Evolutionary conservation across 1,140 invertebrate genomes (phyloP), one percentile per base, ranked within the genome.

Genomic region (Euglossa dilemma): DNA sequence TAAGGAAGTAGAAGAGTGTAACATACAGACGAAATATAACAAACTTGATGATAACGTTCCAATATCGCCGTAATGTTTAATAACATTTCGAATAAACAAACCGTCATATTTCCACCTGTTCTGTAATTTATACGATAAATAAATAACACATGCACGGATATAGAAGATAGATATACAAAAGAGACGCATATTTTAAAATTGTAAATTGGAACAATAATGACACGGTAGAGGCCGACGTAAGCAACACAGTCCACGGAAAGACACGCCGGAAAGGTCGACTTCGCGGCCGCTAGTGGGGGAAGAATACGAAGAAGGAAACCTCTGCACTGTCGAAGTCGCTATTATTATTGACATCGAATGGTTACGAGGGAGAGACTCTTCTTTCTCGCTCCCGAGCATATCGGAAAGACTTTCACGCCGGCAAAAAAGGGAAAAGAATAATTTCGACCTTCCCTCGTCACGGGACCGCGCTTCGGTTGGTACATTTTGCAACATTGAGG

Each of bases 261-360:
- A 52, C 71, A 63, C 57, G 80, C 20, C 25, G 25, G n/a, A 74
- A 82, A 66, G 80, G 72, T 69, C 80, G 47, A 77, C 63, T 82
- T 54, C 25, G 23, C 6, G 9, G 25, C 0, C 16, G n/a, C 16
- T 54, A 57, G 78, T 63, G 78, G 70, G 78, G 78, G 69, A 80
- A 80, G 57, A 80, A 52, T 50, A 63, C 71, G 47, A 81, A 67
- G 80, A 75, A 76, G 80, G 63, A 76, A 74, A 82, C 61, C 52
- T 82, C 59, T 82, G 52, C 45, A 57, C 63, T 47, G 78, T 73
- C 28, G 28, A 81, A 82, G 63, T 83, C 28, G 54, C 64, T 77
- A 77, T 83, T 83, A 83, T 83, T 69, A 83, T 83, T 83, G 64
- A 77, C 80, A 83, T 61, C 61, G 61, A 50, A 82, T 57, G 43